These are phyloP conservation scores for Peromyscus eremicus DNA, from an alignment of 2,797 vertebrate species.

Conservation along the genomic window DNA sequence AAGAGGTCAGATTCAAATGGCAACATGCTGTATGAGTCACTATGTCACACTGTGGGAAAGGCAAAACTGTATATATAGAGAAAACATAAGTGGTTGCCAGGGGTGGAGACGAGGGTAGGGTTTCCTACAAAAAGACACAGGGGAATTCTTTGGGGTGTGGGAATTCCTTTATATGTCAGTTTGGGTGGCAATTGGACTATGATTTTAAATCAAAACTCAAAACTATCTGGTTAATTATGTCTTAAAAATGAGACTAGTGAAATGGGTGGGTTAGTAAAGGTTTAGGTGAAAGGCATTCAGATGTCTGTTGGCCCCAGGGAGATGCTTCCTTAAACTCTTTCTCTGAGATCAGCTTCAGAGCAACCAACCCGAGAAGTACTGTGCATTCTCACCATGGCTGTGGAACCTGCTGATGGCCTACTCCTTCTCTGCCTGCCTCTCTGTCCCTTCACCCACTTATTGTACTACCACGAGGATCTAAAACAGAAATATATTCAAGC, in stretches of 20 bases:
- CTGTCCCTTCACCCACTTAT: neutral
- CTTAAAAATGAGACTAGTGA: constrained; percentile 1
- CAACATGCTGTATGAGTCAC: neutral
- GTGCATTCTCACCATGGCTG: neutral
- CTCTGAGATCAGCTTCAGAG: neutral
- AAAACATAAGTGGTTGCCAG: constrained; percentile 25
- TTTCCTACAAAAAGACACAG: constrained; percentile 3
- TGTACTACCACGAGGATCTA: neutral
- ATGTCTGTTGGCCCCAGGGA: neutral
- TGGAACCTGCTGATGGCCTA: neutral
- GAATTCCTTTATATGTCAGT: constrained; percentile 20
- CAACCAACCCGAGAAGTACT: neutral
- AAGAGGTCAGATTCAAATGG: constrained; percentile 13
- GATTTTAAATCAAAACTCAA: constrained; percentile 10
- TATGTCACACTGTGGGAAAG: neutral
- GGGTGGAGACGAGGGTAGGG: neutral
- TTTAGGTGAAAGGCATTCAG: neutral
- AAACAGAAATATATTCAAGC: neutral
- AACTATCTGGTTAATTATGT: neutral
- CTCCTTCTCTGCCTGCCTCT: neutral
- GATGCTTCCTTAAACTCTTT: neutral
- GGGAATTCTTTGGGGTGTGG: constrained; percentile 3
- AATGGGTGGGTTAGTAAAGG: neutral
- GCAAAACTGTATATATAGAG: neutral
- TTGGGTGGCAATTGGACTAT: neutral